Evolutionary conservation across 2,113 vertebrate species (phyloP), one percentile per base, ranked within the genome.

Genomic region (Cichladusa arquata): DNA sequence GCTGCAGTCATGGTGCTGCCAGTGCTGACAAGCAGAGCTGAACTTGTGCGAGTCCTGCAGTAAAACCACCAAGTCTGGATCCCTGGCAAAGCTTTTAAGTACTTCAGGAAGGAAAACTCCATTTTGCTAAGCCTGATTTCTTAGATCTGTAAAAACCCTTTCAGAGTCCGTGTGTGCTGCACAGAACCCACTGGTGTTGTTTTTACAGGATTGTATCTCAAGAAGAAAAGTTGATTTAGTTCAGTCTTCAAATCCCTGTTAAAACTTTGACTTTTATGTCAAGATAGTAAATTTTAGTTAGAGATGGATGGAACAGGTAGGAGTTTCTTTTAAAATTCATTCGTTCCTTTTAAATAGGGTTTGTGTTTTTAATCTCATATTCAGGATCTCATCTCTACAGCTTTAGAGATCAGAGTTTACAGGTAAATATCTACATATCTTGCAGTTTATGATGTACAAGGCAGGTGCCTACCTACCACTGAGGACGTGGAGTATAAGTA

Each of bases 51-150:
- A 57, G 25, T 65, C 24, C 45, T 69, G 31, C 50, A 36, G 69
- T 45, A 77, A 77, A 45, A 33, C 53, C 1, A 2, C 14, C 14
- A 31, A 45, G 2, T 40, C 28, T 56, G 0, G 0, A 20, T 65
- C 26, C 18, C 28, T 38, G 54, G 19, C 40, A 95, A 83, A 57
- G 31, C 15, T 60, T 86, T 61, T 40, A 84, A 86, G 12, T 71
- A 29, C 6, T 67, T 79, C 51, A 54, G 31, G 28, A 64, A 38
- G 29, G 33, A 81, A 66, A 91, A 23, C 6, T 17, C 12, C 23
- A 18, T 78, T 31, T 81, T 62, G 23, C 25, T 64, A 47, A 78
- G 29, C 12, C 23, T 45, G 57, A n/a, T 90, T 73, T 80, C 71
- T 92, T 42, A 65, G 23, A 17, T 74, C 26, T 71, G 20, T 66